These are phyloP conservation scores for Machimus atricapillus DNA, from an alignment of 2,888 invertebrate genomes.

Conservation along the genomic window DNA sequence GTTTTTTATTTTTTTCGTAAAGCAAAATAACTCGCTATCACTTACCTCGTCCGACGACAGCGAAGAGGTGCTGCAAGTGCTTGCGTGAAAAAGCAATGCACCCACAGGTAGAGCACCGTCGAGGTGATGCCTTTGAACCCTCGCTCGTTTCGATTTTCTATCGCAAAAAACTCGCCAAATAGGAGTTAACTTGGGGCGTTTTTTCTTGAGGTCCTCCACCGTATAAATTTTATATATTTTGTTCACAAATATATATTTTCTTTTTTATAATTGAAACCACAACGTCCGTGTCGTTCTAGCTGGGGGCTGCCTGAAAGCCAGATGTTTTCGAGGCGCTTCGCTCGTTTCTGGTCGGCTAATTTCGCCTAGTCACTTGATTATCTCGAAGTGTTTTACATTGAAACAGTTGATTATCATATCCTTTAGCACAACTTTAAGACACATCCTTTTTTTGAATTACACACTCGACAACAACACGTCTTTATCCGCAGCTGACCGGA, in stretches of 20 bases:
- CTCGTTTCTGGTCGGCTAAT: neutral
- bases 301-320: neutral
- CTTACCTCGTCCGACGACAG: conserved; percentile 32
- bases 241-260: neutral
- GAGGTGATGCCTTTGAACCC: neutral
- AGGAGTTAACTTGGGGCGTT: neutral
- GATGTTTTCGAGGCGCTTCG: neutral
- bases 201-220: neutral
- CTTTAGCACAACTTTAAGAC: conserved; percentile 45
- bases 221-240: neutral
- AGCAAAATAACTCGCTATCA: neutral
- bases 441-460: conserved; percentile 47
- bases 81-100: conserved; percentile 32
- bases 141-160: conserved; percentile 5
- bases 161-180: neutral
- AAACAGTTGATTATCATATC: conserved; percentile 41
- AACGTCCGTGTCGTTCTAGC: neutral
- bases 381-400: conserved; percentile 24
- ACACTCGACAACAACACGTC: conserved; percentile 57
- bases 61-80: conserved; percentile 11
- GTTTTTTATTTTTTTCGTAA: neutral
- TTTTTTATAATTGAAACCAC: neutral
- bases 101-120: conserved; percentile 1
- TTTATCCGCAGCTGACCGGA: conserved; percentile 66
- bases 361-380: conserved; percentile 22